Evolutionary conservation across 2,888 invertebrate genomes (phyloP), one percentile per base, ranked within the genome.

Genomic region (Trissolcus japonicus): DNA sequence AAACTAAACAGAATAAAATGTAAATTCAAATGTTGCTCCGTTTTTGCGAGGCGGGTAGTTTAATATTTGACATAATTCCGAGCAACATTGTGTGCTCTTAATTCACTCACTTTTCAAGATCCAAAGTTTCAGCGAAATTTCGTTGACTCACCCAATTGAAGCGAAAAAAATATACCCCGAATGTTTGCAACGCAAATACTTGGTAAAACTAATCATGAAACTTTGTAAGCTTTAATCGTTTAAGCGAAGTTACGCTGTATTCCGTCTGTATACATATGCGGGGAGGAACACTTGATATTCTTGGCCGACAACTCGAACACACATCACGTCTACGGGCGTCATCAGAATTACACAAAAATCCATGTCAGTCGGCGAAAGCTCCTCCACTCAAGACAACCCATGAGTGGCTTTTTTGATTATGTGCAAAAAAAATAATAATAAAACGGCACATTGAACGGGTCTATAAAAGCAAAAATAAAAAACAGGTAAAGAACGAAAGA

Each of bases 261-360:
- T 75, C 69, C 55, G 54, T 35, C 60, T 62, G 43, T 46, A 54
- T 21, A 51, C 40, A 60, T 51, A 59, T 60, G 19, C 50, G 21
- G 25, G 51, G 57, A 55, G 57, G 14, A 63, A 60, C 59, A 63
- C 63, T 75, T 65, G 46, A 41, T 68, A 16, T 61, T 63, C 56
- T 17, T 50, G 17, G 59, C 62, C 55, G 63, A 35, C 2, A 60
- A 71, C 69, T 59, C 54, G 65, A 69, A 69, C 41, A 21, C 21
- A 21, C 21, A 60, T 68, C 75, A 61, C 61, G 62, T 62, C 57
- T 51, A 61, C 53, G 35, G 61, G 66, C 57, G 61, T 62, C 62
- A 69, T 76, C 69, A 66, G 69, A 69, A 56, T 71, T 66, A 41
- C 66, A 66, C 21, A 21, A 65, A 76, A 48, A 76, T 75, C 67